These are phyloP conservation scores for Oreonectes daqikongensis DNA, from an alignment of 2,797 vertebrate species.

Conservation along the genomic window DNA sequence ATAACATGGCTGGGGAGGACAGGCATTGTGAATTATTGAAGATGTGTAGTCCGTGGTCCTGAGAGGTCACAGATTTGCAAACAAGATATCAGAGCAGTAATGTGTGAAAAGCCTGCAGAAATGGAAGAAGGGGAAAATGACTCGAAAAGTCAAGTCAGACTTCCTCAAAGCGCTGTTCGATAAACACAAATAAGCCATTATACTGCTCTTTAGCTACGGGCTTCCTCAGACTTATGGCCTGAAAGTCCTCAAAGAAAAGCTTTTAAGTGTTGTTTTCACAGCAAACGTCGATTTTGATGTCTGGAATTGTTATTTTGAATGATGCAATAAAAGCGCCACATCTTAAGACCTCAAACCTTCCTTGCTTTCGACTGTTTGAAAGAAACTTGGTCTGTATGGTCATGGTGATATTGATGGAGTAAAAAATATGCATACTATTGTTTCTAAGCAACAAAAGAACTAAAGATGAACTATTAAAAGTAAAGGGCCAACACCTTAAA, in stretches of 20 bases:
- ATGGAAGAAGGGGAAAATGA: conserved; percentile 35
- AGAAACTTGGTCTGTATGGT: background rate
- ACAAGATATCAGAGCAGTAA: conserved; percentile 51
- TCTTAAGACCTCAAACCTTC: background rate
- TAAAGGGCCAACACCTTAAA: no score
- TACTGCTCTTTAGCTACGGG: conserved; percentile 26
- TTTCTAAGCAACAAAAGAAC: background rate
- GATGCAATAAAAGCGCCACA: background rate
- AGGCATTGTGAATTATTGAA: conserved; percentile 67
- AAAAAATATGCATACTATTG: background rate
- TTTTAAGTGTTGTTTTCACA: conserved; percentile 14
- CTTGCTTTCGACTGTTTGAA: no score
- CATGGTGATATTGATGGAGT: background rate
- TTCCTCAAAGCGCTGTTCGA: conserved; percentile 24
- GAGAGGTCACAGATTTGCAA: conserved; percentile 57
- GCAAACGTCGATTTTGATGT: background rate
- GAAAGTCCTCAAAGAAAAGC: conserved; percentile 25
- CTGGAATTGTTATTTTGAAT: background rate
- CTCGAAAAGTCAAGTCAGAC: conserved; percentile 36
- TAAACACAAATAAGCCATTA: conserved; percentile 64
- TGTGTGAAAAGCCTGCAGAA: conserved; percentile 48
- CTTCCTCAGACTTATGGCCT: conserved; percentile 51
- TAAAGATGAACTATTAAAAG: background rate
- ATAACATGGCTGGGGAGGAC: conserved; percentile 51
- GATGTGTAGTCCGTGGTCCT: conserved; percentile 55